phyloP scores from a whole-genome alignment of 2,888 invertebrate genomes.

The Eupeodes latifasciatus region DNA sequence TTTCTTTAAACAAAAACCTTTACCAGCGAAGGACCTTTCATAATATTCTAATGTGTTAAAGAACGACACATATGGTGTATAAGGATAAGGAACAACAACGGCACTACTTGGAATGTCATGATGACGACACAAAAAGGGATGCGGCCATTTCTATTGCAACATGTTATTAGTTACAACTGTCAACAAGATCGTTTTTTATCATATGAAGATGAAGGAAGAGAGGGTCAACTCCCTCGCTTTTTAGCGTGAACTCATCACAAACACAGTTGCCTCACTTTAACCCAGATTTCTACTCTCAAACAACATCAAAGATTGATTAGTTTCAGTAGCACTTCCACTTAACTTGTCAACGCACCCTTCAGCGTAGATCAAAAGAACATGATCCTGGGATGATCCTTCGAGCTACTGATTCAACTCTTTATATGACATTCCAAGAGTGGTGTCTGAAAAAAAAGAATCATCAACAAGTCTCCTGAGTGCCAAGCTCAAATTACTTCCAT shows the following conservation, averaged over 20 bases:
- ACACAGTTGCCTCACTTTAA: conserved; percentile 24
- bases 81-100: background rate
- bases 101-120: conserved; percentile 39
- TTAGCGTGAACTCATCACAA: conserved; percentile 26
- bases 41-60: background rate
- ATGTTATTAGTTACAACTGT: conserved; percentile 60
- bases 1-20: conserved; percentile 30
- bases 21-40: background rate
- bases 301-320: conserved; percentile 56
- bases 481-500: conserved; percentile 57
- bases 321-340: conserved; percentile 66
- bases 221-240: conserved; percentile 26
- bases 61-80: conserved; percentile 54
- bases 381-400: conserved; percentile 54
- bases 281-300: conserved; percentile 2
- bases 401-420: conserved; percentile 70
- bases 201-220: conserved; percentile 22
- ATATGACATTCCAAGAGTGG: background rate
- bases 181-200: conserved; percentile 55
- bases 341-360: conserved; percentile 62
- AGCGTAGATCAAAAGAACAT: conserved; percentile 39
- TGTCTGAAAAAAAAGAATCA: conserved; percentile 29
- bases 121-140: conserved; percentile 17
- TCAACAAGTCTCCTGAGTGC: conserved; percentile 63
- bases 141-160: conserved; percentile 1